Conservation (phyloP, 1,140 invertebrate genomes). For the Drosophila guanche region DNA sequence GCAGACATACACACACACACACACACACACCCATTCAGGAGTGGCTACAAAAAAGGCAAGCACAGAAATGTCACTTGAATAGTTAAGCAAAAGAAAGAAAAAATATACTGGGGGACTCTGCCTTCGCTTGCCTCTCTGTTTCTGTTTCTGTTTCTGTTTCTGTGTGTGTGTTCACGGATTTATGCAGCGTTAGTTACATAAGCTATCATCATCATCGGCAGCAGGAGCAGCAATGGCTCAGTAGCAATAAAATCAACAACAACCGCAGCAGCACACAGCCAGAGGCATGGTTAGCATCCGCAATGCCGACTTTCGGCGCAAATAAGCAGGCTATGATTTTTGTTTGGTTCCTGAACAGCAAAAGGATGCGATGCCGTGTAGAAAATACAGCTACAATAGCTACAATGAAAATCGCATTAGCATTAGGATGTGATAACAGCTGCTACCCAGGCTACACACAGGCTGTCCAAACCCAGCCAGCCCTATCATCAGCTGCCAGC, state of each 20-base stretch:
- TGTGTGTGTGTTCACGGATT: slow-evolving; percentile 61
- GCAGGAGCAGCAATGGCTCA: slow-evolving; percentile 10
- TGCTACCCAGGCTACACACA: slow-evolving; percentile 11
- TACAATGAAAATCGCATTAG: slow-evolving; percentile 67
- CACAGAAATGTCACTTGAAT: slow-evolving; percentile 57
- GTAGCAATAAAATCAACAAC: slow-evolving; percentile 16
- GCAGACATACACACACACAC: slow-evolving; percentile 29
- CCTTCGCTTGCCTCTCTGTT: neutral
- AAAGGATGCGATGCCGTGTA: slow-evolving; percentile 10
- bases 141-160: neutral
- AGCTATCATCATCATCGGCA: slow-evolving; percentile 72
- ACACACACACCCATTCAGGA: slow-evolving; percentile 4
- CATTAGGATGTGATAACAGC: slow-evolving; percentile 59
- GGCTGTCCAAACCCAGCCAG: too few relatives aligned
- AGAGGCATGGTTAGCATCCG: slow-evolving; percentile 44
- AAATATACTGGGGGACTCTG: slow-evolving; percentile 15
- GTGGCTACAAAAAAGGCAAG: slow-evolving; percentile 11
- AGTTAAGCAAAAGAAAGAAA: slow-evolving; percentile 49
- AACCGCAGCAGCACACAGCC: slow-evolving; percentile 38
- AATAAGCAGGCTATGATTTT: slow-evolving; percentile 37
- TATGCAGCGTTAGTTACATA: slow-evolving; percentile 81
- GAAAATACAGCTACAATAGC: slow-evolving; percentile 36
- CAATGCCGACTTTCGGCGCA: slow-evolving; percentile 35
- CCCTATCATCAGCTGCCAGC: slow-evolving; percentile 22
- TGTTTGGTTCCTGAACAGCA: neutral